Conservation (phyloP, 2,888 invertebrate species). For the Campopleginae sp. region DNA sequence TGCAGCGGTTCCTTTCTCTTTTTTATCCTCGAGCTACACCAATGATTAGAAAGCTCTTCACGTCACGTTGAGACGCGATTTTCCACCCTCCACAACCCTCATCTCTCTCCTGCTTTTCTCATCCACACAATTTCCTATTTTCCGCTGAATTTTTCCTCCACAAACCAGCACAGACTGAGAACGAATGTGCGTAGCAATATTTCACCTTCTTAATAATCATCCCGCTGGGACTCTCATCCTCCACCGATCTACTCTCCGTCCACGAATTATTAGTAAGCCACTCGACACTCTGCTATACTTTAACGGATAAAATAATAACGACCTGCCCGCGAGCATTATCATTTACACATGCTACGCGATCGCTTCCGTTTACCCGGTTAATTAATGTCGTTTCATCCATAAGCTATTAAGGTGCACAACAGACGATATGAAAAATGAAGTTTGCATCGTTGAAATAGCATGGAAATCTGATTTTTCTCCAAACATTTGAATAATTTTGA, state of each 20-base stretch:
- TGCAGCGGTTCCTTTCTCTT: slow-evolving; percentile 37
- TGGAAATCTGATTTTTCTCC: too few relatives aligned
- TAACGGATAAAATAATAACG: slow-evolving; percentile 21
- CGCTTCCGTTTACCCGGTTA: neutral
- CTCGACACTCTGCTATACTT: slow-evolving; percentile 33
- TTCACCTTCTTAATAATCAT: slow-evolving; percentile 16
- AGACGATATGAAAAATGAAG: too few relatives aligned
- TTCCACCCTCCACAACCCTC: slow-evolving; percentile 3
- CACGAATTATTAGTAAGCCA: slow-evolving; percentile 53
- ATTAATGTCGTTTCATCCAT: neutral
- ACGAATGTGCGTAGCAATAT: slow-evolving; percentile 46
- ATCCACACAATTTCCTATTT: slow-evolving; percentile 42
- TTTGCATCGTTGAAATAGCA: too few relatives aligned
- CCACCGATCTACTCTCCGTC: slow-evolving; percentile 10
- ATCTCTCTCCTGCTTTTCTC: slow-evolving; percentile 9
- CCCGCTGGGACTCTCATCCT: neutral
- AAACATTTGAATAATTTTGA: too few relatives aligned
- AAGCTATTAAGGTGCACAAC: too few relatives aligned
- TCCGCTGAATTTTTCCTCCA: slow-evolving; percentile 47
- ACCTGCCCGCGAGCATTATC: slow-evolving; percentile 13
- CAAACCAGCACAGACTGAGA: slow-evolving; percentile 41
- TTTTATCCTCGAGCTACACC: slow-evolving; percentile 54
- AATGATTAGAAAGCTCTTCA: slow-evolving; percentile 67
- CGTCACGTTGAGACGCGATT: slow-evolving; percentile 64
- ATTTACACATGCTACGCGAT: slow-evolving; percentile 38